A percentile compares a stretch with the other conserved stretches of the same genome.
phyloP scores from a whole-genome alignment of 2,797 vertebrate species.

The Clarias pachynema region DNA sequence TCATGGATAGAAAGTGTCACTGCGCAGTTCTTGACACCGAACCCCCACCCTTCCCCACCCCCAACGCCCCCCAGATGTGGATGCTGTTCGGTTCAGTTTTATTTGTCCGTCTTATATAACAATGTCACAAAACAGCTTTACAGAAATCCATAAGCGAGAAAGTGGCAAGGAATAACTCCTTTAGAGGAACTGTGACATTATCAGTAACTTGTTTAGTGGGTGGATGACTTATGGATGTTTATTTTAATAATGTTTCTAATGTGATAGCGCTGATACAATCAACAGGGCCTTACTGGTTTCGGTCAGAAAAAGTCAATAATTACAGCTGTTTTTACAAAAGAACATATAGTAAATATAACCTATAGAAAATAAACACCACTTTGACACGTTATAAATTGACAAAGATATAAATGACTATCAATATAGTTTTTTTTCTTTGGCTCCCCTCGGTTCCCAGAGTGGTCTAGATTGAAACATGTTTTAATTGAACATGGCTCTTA shows the following conservation, averaged over 20 bases:
- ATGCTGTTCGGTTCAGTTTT: background rate
- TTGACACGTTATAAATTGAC: background rate
- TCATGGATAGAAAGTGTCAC: background rate
- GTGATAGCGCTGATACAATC: too few relatives aligned
- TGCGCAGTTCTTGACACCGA: background rate
- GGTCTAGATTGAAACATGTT: background rate
- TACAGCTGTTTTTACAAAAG: too few relatives aligned
- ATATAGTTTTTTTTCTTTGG: background rate
- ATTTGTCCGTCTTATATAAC: background rate
- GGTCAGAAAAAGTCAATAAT: too few relatives aligned
- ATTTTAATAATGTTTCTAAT: background rate
- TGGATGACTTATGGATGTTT: background rate
- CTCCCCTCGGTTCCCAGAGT: background rate
- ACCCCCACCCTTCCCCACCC: background rate
- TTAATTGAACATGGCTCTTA: background rate
- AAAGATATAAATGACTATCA: background rate
- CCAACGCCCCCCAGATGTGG: background rate
- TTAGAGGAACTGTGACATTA: background rate
- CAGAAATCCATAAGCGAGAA: background rate
- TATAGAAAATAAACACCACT: background rate
- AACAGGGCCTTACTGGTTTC: background rate
- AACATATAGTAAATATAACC: background rate
- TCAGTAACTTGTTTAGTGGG: background rate
- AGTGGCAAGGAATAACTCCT: background rate
- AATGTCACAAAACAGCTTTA: background rate